phyloP scores from a whole-genome alignment of 1,140 invertebrate genomes.

The Rhynchophorus ferrugineus region DNA sequence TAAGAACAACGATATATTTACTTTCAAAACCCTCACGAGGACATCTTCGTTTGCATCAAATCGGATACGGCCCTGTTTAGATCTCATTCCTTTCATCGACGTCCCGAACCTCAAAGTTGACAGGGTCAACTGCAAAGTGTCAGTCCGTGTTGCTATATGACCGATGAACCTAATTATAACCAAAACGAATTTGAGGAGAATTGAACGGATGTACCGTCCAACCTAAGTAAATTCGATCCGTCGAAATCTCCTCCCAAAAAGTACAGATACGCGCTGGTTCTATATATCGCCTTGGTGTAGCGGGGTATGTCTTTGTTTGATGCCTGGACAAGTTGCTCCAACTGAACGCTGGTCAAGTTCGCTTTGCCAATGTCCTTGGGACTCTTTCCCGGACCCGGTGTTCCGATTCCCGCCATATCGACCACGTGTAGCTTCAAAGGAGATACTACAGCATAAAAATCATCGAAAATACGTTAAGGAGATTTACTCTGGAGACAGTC shows the following conservation, averaged over 20 bases:
- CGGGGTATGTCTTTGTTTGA: conserved; percentile 29
- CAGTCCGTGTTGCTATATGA: conserved; percentile 25
- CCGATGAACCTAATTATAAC: conserved; percentile 26
- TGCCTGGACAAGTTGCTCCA: conserved; percentile 34
- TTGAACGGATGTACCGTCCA: background rate
- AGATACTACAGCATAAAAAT: too few species aligned
- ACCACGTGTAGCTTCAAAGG: conserved; percentile 35
- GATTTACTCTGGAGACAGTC: conserved; percentile 25
- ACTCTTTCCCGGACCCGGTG: conserved; percentile 25
- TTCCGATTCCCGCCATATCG: conserved; percentile 34
- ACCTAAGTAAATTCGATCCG: too few species aligned
- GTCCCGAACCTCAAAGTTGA: conserved; percentile 32
- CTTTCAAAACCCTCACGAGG: conserved; percentile 22
- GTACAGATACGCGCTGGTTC: conserved; percentile 29
- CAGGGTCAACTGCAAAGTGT: conserved; percentile 24
- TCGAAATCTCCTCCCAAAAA: conserved; percentile 31
- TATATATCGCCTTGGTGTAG: conserved; percentile 26
- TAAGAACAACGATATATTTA: conserved; percentile 3
- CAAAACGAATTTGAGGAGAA: background rate
- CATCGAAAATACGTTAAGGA: too few species aligned
- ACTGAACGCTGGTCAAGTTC: conserved; percentile 33
- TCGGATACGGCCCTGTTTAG: conserved; percentile 13
- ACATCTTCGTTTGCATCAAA: conserved; percentile 15
- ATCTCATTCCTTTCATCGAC: conserved; percentile 24
- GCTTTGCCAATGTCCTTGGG: conserved; percentile 28